Percentiles rank a stretch among this genome's conserved stretches.
These are phyloP conservation scores for Sarcophaga caerulescens DNA, from an alignment of 2,888 invertebrate species.

Conservation along the genomic window DNA sequence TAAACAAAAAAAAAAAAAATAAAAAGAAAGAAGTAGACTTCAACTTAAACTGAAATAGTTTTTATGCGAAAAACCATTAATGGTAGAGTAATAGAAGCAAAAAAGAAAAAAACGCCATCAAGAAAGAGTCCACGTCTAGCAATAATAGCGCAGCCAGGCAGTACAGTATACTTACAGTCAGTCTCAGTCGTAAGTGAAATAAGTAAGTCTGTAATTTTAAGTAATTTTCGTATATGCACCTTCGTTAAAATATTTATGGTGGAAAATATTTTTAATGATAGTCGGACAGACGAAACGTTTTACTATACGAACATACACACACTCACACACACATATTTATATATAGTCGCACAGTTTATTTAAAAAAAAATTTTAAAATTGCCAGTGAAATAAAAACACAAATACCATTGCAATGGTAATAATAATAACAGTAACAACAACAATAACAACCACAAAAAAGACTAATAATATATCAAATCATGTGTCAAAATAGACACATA, in stretches of 20 bases:
- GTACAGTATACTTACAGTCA: neutral
- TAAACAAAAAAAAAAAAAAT: conserved; percentile 26
- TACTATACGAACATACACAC: no score
- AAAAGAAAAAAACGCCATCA: no score
- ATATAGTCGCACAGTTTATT: conserved; percentile 36
- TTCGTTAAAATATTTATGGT: conserved; percentile 62
- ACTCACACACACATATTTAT: no score
- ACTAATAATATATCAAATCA: conserved; percentile 67
- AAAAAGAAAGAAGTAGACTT: neutral
- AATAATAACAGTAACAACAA: conserved; percentile 6
- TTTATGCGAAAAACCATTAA: conserved; percentile 64
- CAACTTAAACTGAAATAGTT: conserved; percentile 64
- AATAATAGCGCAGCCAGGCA: no score
- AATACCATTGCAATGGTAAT: neutral
- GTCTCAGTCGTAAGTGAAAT: conserved; percentile 2
- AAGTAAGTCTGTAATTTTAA: conserved; percentile 59
- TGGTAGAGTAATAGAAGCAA: conserved; percentile 42
- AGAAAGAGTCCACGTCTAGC: no score
- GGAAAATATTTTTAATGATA: conserved; percentile 60
- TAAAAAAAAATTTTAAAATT: conserved; percentile 32
- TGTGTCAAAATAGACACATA: conserved; percentile 69
- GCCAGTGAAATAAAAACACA: conserved; percentile 9
- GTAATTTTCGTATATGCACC: conserved; percentile 60
- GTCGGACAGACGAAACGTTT: neutral
- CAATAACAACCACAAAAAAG: conserved; percentile 31